Conservation (phyloP, 1,140 invertebrate genomes). For the Drosophila ohnishii region DNA sequence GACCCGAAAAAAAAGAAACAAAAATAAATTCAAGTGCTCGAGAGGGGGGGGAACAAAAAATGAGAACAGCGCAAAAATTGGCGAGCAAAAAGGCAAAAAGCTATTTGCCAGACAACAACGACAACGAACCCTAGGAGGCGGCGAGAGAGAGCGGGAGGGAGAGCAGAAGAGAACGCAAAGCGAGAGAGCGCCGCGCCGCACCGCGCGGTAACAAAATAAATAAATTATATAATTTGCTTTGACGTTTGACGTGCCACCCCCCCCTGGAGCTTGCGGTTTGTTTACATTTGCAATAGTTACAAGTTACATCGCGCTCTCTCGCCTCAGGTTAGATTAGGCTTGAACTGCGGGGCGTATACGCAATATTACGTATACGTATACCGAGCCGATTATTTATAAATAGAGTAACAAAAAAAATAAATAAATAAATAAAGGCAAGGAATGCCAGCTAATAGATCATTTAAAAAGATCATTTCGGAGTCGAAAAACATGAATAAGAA, state of each 20-base stretch:
- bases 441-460: conserved; percentile 46
- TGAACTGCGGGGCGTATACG: conserved; percentile 43
- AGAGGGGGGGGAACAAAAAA: conserved; percentile 11
- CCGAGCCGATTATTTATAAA: conserved; percentile 56
- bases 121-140: conserved; percentile 42
- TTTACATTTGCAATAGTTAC: conserved; percentile 50
- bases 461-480: conserved; percentile 19
- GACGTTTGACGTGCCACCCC: conserved; percentile 34
- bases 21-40: conserved; percentile 49
- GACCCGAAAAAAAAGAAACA: conserved; percentile 18
- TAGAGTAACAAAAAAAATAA: conserved; percentile 28
- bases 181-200: conserved; percentile 5
- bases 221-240: conserved; percentile 77
- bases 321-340: conserved; percentile 9
- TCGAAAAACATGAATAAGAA: neutral
- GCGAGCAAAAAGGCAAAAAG: conserved; percentile 53
- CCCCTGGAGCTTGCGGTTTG: conserved; percentile 29
- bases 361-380: conserved; percentile 68
- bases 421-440: neutral
- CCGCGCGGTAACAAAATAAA: conserved; percentile 58
- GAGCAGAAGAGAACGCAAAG: conserved; percentile 3
- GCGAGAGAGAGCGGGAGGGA: conserved; percentile 1
- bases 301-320: conserved; percentile 30
- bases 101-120: conserved; percentile 66
- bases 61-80: conserved; percentile 51